phyloP scores from a whole-genome alignment of 2,113 vertebrate genomes.

The Antechinus flavipes region DNA sequence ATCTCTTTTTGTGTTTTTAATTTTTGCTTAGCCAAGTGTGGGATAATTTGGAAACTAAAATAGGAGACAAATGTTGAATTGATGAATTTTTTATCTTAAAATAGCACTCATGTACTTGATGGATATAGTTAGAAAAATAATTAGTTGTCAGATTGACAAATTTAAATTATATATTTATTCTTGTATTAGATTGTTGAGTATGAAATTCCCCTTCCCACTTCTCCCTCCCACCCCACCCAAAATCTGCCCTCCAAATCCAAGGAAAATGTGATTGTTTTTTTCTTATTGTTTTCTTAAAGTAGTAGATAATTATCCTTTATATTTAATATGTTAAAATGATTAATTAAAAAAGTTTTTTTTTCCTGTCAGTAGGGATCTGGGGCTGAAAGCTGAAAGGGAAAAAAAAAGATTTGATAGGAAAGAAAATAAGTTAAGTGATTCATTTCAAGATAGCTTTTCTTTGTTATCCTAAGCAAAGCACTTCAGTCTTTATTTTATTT shows the following conservation, averaged over 20 bases:
- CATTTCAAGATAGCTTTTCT: background rate
- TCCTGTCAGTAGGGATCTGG: background rate
- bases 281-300: background rate
- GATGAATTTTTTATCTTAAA: conserved; percentile 1
- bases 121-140: background rate
- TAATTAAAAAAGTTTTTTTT: background rate
- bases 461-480: background rate
- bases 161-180: background rate
- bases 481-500: background rate
- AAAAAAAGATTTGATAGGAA: background rate
- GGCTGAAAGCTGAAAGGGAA: background rate
- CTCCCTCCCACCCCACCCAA: no score
- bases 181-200: background rate
- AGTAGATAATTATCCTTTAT: background rate
- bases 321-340: background rate
- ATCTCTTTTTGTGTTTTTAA: background rate
- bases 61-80: background rate
- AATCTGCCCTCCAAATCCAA: background rate
- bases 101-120: background rate
- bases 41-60: background rate
- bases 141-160: conserved; percentile 2
- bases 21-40: background rate
- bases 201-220: background rate
- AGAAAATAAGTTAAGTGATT: background rate
- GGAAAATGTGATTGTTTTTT: background rate